Percentiles rank a stretch among this genome's conserved stretches.
phyloP scores from a whole-genome alignment of 92 coral and sea anemone genomes.

The Zoanthus gigantus region DNA sequence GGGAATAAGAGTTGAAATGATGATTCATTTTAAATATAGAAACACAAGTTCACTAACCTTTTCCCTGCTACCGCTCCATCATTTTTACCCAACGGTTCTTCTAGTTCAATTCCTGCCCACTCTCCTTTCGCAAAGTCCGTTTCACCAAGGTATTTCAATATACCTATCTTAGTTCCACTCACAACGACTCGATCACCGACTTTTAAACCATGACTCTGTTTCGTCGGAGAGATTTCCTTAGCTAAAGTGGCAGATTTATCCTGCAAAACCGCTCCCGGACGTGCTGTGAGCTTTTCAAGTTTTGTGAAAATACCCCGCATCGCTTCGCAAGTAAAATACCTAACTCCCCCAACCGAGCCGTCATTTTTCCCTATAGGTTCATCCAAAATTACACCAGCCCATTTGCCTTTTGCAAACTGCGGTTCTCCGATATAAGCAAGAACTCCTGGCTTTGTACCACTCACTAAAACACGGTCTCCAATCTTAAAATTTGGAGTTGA shows the following conservation, averaged over 20 bases:
- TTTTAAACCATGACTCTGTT: conserved; percentile 70
- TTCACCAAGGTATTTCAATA: conserved; percentile 86
- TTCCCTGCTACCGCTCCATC: conserved; percentile 99
- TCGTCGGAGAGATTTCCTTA: conserved; percentile 22
- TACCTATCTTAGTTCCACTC: conserved; percentile 90
- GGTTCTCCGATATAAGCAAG: conserved; percentile 96
- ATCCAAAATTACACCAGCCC: conserved; percentile 97
- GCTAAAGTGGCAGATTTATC: conserved; percentile 48
- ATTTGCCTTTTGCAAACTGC: conserved; percentile 95
- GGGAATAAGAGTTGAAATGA: background rate
- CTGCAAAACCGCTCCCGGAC: conserved; percentile 70
- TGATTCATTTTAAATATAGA: background rate
- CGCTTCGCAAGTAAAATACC: conserved; percentile 90
- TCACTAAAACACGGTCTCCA: conserved; percentile 98
- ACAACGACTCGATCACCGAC: conserved; percentile 95
- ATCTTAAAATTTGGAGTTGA: conserved; percentile 74
- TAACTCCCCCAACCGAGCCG: conserved; percentile 95
- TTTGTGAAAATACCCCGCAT: conserved; percentile 94
- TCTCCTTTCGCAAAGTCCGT: conserved; percentile 98
- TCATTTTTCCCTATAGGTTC: conserved; percentile 93
- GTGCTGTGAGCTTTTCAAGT: conserved; percentile 86
- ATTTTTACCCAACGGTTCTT: conserved; percentile 95
- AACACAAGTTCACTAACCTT: conserved; percentile 61
- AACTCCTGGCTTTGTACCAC: conserved; percentile 89
- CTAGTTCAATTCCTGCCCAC: conserved; percentile 96